phyloP scores from a whole-genome alignment of 1,140 invertebrate genomes.

The Pachypeltis micranthus region DNA sequence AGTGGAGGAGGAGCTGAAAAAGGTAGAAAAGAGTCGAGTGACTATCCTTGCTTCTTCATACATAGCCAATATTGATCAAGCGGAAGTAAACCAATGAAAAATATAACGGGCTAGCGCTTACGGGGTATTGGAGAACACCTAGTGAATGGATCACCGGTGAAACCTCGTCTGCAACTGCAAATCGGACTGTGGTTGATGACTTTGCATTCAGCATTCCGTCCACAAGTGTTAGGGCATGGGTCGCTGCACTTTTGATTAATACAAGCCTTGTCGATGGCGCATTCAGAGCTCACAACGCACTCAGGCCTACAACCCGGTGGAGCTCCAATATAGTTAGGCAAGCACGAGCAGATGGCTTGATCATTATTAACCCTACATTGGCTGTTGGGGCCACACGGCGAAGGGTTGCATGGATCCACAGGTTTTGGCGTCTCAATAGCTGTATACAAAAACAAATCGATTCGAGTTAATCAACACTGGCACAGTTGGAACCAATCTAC shows the following conservation, averaged over 20 bases:
- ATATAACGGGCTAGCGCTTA: constrained; percentile 44
- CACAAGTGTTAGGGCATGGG: constrained; percentile 42
- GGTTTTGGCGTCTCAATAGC: constrained; percentile 27
- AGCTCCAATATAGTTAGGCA: constrained; percentile 35
- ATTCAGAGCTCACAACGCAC: constrained; percentile 38
- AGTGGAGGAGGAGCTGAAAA: constrained; percentile 20
- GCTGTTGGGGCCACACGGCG: constrained; percentile 45
- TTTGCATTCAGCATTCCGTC: constrained; percentile 47
- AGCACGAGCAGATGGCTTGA: constrained; percentile 43
- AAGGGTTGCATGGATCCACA: constrained; percentile 38
- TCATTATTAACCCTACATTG: constrained; percentile 49
- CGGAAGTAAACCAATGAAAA: too few relatives aligned
- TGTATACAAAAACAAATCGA: constrained; percentile 8
- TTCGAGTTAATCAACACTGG: too few relatives aligned
- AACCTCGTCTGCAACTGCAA: constrained; percentile 51
- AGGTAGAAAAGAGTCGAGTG: constrained; percentile 41
- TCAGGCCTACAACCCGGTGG: constrained; percentile 42
- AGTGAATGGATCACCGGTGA: constrained; percentile 59
- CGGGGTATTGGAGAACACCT: constrained; percentile 35
- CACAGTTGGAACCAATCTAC: constrained; percentile 30
- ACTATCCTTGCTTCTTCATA: too few relatives aligned
- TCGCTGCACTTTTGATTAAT: constrained; percentile 40
- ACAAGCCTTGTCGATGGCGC: constrained; percentile 36
- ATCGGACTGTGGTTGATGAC: constrained; percentile 65
- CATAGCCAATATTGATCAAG: too few relatives aligned